These are phyloP conservation scores for Pristionchus entomophagus DNA, from an alignment of 2,888 invertebrate genomes.

Conservation along the genomic window DNA sequence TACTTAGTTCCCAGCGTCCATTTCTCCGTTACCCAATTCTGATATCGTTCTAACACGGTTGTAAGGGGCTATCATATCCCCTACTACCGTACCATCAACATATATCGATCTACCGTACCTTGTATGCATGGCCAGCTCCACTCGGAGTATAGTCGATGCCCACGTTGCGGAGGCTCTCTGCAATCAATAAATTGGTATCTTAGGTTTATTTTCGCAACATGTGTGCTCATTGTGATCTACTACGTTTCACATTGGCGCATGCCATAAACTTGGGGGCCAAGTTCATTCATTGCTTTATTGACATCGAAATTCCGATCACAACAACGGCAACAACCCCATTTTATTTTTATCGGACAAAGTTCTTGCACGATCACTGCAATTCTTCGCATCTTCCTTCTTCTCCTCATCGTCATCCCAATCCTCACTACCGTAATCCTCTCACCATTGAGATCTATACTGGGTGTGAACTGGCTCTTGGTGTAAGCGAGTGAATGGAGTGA, in stretches of 20 bases:
- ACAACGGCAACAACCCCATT: neutral
- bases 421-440: no score
- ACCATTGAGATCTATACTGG: slow-evolving; percentile 42
- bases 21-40: no score
- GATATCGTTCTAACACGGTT: no score
- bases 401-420: no score
- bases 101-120: neutral
- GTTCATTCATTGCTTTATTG: neutral
- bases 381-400: neutral
- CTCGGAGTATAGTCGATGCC: slow-evolving; percentile 47
- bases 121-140: neutral
- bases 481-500: slow-evolving; percentile 35
- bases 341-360: no score
- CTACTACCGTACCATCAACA: no score
- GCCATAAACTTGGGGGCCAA: neutral
- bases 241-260: neutral
- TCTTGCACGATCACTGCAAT: no score
- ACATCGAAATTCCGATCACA: neutral
- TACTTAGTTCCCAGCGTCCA: no score
- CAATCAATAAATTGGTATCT: neutral
- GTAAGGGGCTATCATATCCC: no score
- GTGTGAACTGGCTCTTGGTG: slow-evolving; percentile 34
- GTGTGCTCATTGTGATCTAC: neutral
- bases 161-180: slow-evolving; percentile 43
- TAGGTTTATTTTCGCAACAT: neutral